phyloP scores from a whole-genome alignment of 2,888 invertebrate species.

The Minunthozetes semirufus region DNA sequence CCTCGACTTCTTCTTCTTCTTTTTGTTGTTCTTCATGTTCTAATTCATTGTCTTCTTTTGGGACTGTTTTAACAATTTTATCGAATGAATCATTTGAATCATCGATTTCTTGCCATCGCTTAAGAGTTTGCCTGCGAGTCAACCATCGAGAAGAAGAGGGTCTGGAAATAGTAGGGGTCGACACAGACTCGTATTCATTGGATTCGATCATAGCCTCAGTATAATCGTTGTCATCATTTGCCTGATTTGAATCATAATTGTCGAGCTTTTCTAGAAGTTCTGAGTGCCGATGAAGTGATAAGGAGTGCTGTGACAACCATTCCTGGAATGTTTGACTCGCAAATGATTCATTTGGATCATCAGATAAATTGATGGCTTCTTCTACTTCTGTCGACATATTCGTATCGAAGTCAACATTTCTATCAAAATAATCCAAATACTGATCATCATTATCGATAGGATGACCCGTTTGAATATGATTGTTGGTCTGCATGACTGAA shows the following conservation, averaged over 20 bases:
- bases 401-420: neutral
- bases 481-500: slow-evolving; percentile 36
- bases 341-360: slow-evolving; percentile 23
- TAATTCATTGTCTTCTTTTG: neutral
- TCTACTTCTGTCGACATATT: neutral
- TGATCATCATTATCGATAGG: neutral
- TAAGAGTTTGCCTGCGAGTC: slow-evolving; percentile 9
- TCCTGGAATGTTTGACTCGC: slow-evolving; percentile 25
- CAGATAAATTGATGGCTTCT: neutral
- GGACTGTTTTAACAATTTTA: slow-evolving; percentile 1
- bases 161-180: slow-evolving; percentile 11
- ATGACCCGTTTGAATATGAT: neutral
- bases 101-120: slow-evolving; percentile 28
- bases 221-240: neutral
- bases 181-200: neutral
- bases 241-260: neutral
- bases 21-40: neutral
- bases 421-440: slow-evolving; percentile 7
- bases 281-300: slow-evolving; percentile 29
- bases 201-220: neutral
- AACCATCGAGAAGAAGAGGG: slow-evolving; percentile 14
- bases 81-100: slow-evolving; percentile 20
- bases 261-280: slow-evolving; percentile 29
- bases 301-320: slow-evolving; percentile 29
- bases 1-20: neutral